Conservation (phyloP, 2,113 vertebrate species). For the Campylomormyrus numenius region DNA sequence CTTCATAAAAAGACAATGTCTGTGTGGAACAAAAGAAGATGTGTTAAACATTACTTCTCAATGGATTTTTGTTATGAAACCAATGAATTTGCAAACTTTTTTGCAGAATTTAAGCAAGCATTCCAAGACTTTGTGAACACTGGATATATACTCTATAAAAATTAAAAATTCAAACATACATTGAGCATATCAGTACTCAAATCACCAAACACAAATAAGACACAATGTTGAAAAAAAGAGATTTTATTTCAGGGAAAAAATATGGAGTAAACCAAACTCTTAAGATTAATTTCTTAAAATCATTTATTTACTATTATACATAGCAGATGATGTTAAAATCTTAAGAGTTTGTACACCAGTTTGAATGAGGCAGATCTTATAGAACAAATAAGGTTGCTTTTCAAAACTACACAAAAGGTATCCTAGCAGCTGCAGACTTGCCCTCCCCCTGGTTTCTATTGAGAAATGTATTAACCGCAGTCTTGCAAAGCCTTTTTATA, state of each 20-base stretch:
- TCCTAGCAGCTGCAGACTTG: conserved; percentile 64
- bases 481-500: conserved; percentile 31
- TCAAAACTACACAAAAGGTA: conserved; percentile 63
- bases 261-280: conserved; percentile 69
- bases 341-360: conserved; percentile 66
- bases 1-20: not conserved
- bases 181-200: not conserved
- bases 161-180: not conserved
- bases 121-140: not conserved
- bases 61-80: not conserved
- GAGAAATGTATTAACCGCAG: conserved; percentile 31
- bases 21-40: not conserved
- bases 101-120: not conserved
- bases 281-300: conserved; percentile 82
- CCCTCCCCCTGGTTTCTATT: conserved; percentile 33
- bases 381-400: conserved; percentile 45
- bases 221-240: conserved; percentile 29
- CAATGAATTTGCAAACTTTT: not conserved
- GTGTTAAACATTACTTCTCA: not conserved
- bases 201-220: conserved; percentile 11
- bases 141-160: not conserved
- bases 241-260: conserved; percentile 63
- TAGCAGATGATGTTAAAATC: conserved; percentile 73
- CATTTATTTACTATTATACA: conserved; percentile 90
- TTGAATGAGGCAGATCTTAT: conserved; percentile 51